phyloP scores from a whole-genome alignment of 2,888 invertebrate species.

The Dyspetes luteomarginatus region DNA sequence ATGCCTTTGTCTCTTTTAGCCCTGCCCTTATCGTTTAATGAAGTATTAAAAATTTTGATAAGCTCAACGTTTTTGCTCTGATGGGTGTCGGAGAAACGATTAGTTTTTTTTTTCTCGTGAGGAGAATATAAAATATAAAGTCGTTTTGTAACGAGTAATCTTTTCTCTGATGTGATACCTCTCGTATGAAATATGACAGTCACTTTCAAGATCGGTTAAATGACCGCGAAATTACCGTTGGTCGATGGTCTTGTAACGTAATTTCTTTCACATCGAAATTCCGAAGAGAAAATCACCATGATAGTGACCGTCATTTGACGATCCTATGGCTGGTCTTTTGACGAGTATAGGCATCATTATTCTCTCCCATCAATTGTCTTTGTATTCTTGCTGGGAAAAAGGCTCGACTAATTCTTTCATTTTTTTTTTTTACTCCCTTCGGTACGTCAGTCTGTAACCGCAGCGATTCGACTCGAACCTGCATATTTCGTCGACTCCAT shows the following conservation, averaged over 20 bases:
- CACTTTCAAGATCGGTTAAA: too few species aligned
- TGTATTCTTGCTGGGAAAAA: slow-evolving; percentile 21
- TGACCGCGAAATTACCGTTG: too few species aligned
- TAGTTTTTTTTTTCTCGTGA: slow-evolving; percentile 36
- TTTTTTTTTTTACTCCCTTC: slow-evolving; percentile 30
- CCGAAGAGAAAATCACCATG: too few species aligned
- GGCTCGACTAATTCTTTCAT: slow-evolving; percentile 9
- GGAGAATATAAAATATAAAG: too few species aligned
- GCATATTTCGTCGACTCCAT: not conserved
- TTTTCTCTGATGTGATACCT: too few species aligned
- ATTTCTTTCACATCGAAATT: not conserved
- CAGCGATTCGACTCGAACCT: slow-evolving; percentile 35
- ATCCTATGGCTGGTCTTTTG: too few species aligned
- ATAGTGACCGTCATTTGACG: too few species aligned
- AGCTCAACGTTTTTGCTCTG: not conserved
- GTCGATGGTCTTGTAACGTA: too few species aligned
- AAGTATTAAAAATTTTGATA: slow-evolving; percentile 50
- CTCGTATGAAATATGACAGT: too few species aligned
- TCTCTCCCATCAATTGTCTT: too few species aligned
- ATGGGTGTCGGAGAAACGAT: slow-evolving; percentile 40
- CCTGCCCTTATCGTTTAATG: slow-evolving; percentile 36
- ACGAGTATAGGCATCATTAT: too few species aligned
- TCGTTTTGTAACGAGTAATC: too few species aligned
- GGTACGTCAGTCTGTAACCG: slow-evolving; percentile 26
- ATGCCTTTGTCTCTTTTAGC: not conserved